Evolutionary conservation across 2,113 vertebrate genomes (phyloP), one percentile per base, ranked within the genome.

Genomic region (Sceloporus undulatus): DNA sequence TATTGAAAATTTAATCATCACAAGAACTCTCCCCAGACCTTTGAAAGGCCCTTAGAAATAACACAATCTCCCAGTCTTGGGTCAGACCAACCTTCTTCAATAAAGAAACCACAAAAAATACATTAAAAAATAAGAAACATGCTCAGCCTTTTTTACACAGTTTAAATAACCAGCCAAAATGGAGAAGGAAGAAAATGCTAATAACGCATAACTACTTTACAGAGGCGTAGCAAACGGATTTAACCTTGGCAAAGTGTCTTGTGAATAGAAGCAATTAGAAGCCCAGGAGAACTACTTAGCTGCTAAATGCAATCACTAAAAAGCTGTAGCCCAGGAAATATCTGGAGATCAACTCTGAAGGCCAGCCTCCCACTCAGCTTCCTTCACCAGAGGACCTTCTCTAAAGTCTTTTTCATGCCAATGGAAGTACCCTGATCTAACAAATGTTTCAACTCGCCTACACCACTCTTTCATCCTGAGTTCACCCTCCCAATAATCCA

Each of bases 201-300:
- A 86, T 71, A 82, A 77, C 3, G 2, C 27, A 70, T 42, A 68
- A 76, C 29, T 87, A 62, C 56, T 62, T 79, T 52, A 6, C 0
- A 80, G 87, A 56, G 89, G 54, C 2, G 25, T 4, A 0, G 9
- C 3, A 80, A 42, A 0, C 54, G 21, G 29, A 74, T 89, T 82
- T 68, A 89, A 75, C 0, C 56, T 59, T 89, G 90, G 42, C 90
- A n/a, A 84, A 77, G 56, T 0, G 19, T 6, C 89, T 73, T 85
- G 54, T 27, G 71, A 87, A 81, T 90, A 87, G 87, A 90, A 93
- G 87, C 48, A 91, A 82, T 75, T 91, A 90, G 79, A 75, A 29
- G 29, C 48, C 79, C 86, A 65, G 0, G 19, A 79, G 27, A 79
- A 86, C 0, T 10, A 54, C 80, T 54, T n/a, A 52, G 75, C 10